Evolutionary conservation across 2,113 vertebrate species (phyloP).

Genomic region (Cynoglossus semilaevis): DNA sequence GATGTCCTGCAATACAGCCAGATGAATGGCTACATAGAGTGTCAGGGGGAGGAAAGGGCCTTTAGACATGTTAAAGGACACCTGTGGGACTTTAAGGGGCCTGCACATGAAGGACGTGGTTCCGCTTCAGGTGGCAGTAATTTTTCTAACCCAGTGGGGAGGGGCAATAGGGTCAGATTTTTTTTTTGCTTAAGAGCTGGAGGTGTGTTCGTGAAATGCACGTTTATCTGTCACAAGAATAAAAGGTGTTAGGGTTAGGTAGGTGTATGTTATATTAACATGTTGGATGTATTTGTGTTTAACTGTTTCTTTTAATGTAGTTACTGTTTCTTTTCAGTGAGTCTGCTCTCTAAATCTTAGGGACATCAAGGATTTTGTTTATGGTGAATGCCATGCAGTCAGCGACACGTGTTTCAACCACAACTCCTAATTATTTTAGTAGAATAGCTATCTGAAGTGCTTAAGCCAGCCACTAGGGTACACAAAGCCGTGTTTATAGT

Average conservation of each 20-base stretch:
- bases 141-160: constrained; percentile 57
- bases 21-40: constrained; percentile 68
- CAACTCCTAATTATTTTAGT: constrained; percentile 60
- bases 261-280: background rate
- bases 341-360: background rate
- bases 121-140: constrained; percentile 75
- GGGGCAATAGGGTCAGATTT: constrained; percentile 29
- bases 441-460: constrained; percentile 55
- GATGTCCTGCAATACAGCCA: constrained; percentile 56
- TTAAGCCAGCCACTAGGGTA: too few relatives aligned
- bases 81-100: constrained; percentile 69
- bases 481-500: too few relatives aligned
- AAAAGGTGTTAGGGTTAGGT: background rate
- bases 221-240: background rate
- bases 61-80: constrained; percentile 71
- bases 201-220: background rate
- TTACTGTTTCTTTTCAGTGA: background rate
- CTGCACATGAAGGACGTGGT: constrained; percentile 69
- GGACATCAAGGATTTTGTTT: too few relatives aligned
- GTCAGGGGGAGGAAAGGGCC: constrained; percentile 27
- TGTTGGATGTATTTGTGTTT: background rate
- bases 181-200: background rate
- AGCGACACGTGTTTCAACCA: constrained; percentile 39
- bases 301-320: background rate
- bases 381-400: background rate